Evolutionary conservation across 2,888 invertebrate species (phyloP).

Genomic region (Noctua comes): DNA sequence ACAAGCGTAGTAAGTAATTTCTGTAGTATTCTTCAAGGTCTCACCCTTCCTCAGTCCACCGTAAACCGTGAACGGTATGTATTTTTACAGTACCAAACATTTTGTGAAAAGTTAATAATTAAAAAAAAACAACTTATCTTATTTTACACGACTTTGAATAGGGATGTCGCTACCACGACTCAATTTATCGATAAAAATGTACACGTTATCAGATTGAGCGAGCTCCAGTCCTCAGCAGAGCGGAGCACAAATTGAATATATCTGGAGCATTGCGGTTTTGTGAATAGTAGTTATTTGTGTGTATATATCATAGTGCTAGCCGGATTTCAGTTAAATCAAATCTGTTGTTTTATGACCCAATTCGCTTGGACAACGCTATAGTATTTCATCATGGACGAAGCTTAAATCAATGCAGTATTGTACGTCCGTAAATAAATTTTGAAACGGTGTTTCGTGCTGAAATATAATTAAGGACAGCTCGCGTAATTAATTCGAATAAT

Average conservation of each 20-base stretch:
- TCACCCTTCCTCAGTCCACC: background rate
- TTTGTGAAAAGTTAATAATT: background rate
- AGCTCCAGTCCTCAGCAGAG: constrained; percentile 55
- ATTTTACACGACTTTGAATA: constrained; percentile 21
- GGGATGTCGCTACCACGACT: constrained; percentile 37
- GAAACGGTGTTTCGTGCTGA: background rate
- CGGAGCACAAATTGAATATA: constrained; percentile 60
- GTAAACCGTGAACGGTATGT: background rate
- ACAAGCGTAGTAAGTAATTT: background rate
- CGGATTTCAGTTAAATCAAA: constrained; percentile 44
- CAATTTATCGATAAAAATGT: constrained; percentile 61
- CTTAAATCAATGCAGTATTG: background rate
- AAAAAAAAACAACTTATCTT: background rate
- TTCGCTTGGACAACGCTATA: constrained; percentile 5
- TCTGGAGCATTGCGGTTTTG: constrained; percentile 65
- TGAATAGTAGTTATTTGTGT: constrained; percentile 38
- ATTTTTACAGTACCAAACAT: background rate
- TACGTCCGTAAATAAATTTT: background rate
- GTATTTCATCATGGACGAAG: background rate
- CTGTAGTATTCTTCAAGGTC: background rate
- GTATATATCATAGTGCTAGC: constrained; percentile 7
- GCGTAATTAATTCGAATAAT: too few relatives aligned
- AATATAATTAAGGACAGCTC: background rate
- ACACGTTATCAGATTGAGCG: constrained; percentile 60
- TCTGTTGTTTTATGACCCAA: constrained; percentile 39